Evolutionary conservation across 1,140 invertebrate species (phyloP).

Genomic region (Metaphire vulgaris): DNA sequence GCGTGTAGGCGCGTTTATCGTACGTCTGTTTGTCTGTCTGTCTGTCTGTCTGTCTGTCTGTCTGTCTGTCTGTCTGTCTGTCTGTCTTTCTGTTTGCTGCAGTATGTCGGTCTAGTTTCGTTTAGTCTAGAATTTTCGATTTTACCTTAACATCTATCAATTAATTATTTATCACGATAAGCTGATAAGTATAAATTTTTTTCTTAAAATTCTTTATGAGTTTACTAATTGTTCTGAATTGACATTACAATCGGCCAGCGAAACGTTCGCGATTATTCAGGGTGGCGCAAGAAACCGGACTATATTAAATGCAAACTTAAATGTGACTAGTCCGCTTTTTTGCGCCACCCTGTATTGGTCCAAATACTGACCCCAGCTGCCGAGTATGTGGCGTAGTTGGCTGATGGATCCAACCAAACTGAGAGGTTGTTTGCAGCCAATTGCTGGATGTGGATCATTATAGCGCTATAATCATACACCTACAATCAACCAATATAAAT

Average conservation of each 20-base stretch:
- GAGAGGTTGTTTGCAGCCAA: neutral
- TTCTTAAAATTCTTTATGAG: too few relatives aligned
- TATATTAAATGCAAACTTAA: too few relatives aligned
- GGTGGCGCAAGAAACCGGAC: too few relatives aligned
- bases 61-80: neutral
- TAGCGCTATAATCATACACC: neutral
- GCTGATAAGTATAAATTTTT: too few relatives aligned
- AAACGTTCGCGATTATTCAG: too few relatives aligned
- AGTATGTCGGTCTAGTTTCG: neutral
- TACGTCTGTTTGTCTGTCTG: neutral
- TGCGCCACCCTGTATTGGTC: neutral
- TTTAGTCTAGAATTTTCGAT: neutral
- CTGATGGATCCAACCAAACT: neutral
- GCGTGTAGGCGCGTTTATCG: neutral
- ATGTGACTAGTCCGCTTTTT: too few relatives aligned
- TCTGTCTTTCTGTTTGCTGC: neutral
- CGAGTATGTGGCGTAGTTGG: neutral
- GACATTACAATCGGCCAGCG: too few relatives aligned
- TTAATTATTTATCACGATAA: neutral
- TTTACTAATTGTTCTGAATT: too few relatives aligned
- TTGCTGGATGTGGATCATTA: neutral
- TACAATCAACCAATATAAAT: neutral
- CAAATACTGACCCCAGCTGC: neutral
- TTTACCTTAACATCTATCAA: neutral
- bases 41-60: neutral